Conservation (phyloP, 2,113 vertebrate genomes). For the Heterotis niloticus region DNA sequence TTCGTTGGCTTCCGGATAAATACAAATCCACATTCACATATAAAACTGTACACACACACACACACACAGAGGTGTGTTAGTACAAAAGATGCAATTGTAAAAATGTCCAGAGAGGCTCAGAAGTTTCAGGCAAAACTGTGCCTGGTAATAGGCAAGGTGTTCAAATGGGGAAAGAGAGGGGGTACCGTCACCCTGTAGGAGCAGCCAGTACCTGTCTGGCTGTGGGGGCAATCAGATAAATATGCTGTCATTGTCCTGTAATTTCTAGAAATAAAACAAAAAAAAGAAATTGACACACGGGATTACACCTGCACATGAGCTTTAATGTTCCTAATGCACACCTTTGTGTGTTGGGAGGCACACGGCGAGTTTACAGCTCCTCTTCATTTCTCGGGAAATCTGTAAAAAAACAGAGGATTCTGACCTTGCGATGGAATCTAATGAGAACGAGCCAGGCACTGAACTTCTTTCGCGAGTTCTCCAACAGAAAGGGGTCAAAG, state of each 20-base stretch:
- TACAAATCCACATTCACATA: conserved; percentile 10
- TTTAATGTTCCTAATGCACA: neutral
- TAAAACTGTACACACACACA: conserved; percentile 1
- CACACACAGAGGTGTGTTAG: neutral
- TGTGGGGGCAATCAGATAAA: conserved; percentile 7
- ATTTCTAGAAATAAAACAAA: neutral
- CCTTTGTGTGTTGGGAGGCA: neutral
- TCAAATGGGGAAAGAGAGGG: neutral
- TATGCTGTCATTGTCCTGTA: neutral
- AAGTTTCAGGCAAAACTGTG: too few species aligned
- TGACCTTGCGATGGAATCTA: too few species aligned
- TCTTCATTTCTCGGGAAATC: too few species aligned
- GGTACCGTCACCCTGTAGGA: too few species aligned
- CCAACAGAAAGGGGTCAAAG: neutral
- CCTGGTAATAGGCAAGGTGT: too few species aligned
- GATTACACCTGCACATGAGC: neutral
- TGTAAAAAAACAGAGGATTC: too few species aligned
- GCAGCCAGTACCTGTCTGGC: neutral
- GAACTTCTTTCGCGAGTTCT: neutral
- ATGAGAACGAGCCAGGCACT: neutral
- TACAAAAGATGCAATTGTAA: neutral
- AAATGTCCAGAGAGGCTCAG: too few species aligned
- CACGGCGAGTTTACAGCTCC: neutral
- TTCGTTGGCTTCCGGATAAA: neutral
- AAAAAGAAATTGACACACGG: neutral